Evolutionary conservation across 2,113 vertebrate genomes (phyloP), one percentile per base, ranked within the genome.

Genomic region (Psettodes erumei): DNA sequence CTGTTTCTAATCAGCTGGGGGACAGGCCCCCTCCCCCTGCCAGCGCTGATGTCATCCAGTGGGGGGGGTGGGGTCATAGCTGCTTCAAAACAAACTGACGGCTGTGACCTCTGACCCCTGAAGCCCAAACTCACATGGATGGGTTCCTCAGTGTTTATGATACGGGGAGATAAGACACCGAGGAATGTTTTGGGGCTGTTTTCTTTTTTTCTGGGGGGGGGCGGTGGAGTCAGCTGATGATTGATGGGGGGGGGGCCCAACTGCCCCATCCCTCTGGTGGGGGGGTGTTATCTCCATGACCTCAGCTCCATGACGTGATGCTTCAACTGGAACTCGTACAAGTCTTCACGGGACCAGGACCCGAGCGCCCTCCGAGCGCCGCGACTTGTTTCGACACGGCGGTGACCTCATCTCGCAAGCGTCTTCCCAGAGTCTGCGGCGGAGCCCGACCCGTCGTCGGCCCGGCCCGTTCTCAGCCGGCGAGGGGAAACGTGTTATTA

Each of bases 161-260:
- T 85, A 76, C 33, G 21, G 48, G n/a, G 58, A 89, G 93, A 94
- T 92, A 93, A 93, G 89, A 70, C 51, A 12, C 62, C 10, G 48
- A 82, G 86, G 93, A 94, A 93, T 93, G 89, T 65, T 25, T 66
- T 64, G 16, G 54, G 8, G 54, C 45, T 18, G n/a, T n/a, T n/a
- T n/a, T n/a, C n/a, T n/a, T n/a, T n/a, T n/a, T n/a, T n/a, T 77
- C 61, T 37, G 1, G 35, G 62, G 30, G 55, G 61, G 5, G 75
- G 70, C 64, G 19, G 54, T 18, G 54, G 50, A 10, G 72, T 73
- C 42, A 61, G 54, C n/a, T 64, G 85, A 75, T 88, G 88, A 90
- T 54, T 81, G 84, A 84, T 71, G 73, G 75, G 86, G 43, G 86
- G 43, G 79, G 40, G 23, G 35, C 71, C 80, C 72, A 77, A 9